Base-by-base conservation (phyloP, 2,113 vertebrate species). In the Heliornis fulica region DNA sequence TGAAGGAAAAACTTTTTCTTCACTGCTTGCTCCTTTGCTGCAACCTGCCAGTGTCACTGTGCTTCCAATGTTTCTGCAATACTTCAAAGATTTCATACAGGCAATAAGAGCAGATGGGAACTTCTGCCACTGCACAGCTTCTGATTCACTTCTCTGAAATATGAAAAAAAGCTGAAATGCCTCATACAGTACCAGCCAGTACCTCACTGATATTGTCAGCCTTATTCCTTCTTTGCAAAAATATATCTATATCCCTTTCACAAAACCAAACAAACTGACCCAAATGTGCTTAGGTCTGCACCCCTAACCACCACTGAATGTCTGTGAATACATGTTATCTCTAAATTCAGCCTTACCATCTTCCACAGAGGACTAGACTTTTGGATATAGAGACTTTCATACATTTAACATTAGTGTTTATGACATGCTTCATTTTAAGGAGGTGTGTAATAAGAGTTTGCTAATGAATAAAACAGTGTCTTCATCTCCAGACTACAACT, bases 381-480 rank as follows among this genome's bases (percentile, higher is more conserved):
- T n/a, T 69, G 31, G 10, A 2, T 43, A 26, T 38, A 20, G 45
- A 80, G 40, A 76, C 50, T 78, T 89, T 60, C 28, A 23, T 54
- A 23, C 8, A 40, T 63, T 68, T 57, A 38, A 63, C 28, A 72
- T 36, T 63, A 82, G 14, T 54, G 36, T 85, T 51, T 93, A 53
- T 65, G 74, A 26, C 48, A 48, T 13, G 11, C 7, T 76, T 48
- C 79, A 43, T 79, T 93, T 93, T 75, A 93, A 92, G 82, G 25
- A 80, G 22, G 20, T 72, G 70, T 83, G 54, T 59, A 64, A 19
- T 60, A 65, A 36, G 66, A 75, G 7, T 87, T 72, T 90, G n/a
- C 71, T 80, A 38, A 90, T 87, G 78, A 91, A 91, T 95, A 85
- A 93, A 95, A 85, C 65, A 94, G 57, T 80, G 75, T 72, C 63